A percentile compares a stretch with the other conserved stretches of the same genome.
These are phyloP conservation scores for Ancistrus triradiatus DNA, from an alignment of 2,113 vertebrate genomes.

Conservation along the genomic window DNA sequence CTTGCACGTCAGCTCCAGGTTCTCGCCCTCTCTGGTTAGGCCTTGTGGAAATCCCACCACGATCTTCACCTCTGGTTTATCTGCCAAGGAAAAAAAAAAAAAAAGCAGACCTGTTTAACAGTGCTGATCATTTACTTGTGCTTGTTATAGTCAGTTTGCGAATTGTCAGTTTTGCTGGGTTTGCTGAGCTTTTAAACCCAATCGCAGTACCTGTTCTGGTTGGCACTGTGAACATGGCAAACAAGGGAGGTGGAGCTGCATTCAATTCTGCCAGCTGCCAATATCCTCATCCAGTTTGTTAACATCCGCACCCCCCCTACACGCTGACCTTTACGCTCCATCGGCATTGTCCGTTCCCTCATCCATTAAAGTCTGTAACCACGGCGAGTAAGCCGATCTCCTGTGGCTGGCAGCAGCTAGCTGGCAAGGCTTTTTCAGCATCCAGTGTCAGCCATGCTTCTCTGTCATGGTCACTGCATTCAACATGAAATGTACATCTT, in stretches of 20 bases:
- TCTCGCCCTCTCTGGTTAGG: slow-evolving; percentile 91
- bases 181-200: slow-evolving; percentile 31
- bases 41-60: slow-evolving; percentile 87
- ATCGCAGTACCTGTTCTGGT: slow-evolving; percentile 6
- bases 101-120: slow-evolving; percentile 13
- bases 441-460: slow-evolving; percentile 32
- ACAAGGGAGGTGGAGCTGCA: background rate
- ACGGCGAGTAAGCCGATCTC: slow-evolving; percentile 20
- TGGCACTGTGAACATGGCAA: background rate
- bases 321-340: slow-evolving; percentile 44
- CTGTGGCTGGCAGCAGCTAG: slow-evolving; percentile 32
- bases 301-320: slow-evolving; percentile 15
- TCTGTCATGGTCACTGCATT: slow-evolving; percentile 37
- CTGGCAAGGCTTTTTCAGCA: background rate
- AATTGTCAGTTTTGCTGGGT: no score
- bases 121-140: slow-evolving; percentile 13
- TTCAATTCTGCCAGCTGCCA: background rate
- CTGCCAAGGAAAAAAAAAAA: slow-evolving; percentile 60
- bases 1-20: slow-evolving; percentile 85
- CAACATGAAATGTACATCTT: slow-evolving; percentile 32
- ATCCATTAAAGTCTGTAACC: slow-evolving; percentile 38
- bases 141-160: background rate
- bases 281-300: slow-evolving; percentile 15
- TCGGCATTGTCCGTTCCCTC: slow-evolving; percentile 41
- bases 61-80: slow-evolving; percentile 94